Evolutionary conservation across 2,888 invertebrate species (phyloP), one percentile per base, ranked within the genome.

Genomic region (Dasysyrphus albostriatus): DNA sequence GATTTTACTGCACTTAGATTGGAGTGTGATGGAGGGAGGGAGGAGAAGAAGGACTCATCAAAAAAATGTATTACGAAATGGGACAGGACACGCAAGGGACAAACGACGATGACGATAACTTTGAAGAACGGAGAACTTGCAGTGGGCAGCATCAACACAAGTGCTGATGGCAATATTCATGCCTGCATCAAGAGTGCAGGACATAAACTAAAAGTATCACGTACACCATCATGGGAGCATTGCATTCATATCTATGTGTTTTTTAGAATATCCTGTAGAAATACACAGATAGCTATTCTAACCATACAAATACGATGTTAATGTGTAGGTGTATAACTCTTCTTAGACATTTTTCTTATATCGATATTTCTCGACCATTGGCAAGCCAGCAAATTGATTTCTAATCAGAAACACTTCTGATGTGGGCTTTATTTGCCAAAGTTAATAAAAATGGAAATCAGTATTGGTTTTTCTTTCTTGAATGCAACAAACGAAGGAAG

Each of bases 101-200:
- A 51, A 34, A 37, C 37, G 19, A 42, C 37, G 44, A 76, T 70
- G 54, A 51, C 47, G 24, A 51, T 44, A 58, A 76, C 79, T 56
- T 58, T 47, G 83, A 59, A 63, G 16, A 67, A 37, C 19, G 32
- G 70, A 75, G 70, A 63, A 63, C 58, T 74, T 19, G 58, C 58
- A 63, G 3, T 51, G 65, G 59, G 59, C 42, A 63, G 16, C 14
- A 42, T 39, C 19, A 73, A 65, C 54, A 58, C 61, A 51, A 76
- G n/a, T 81, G 76, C 81, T 81, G 72, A 76, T 77, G 76, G 80
- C 76, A 42, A 76, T n/a, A n/a, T 72, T 84, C 65, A 32, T 76
- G 59, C 76, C 76, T 76, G 67, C 67, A 51, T 67, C 67, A 67
- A 37, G 14, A 65, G 49, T 51, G 24, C 67, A 67, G 67, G 47